Percentiles rank a stretch among this genome's conserved stretches.
Evolutionary conservation across 2,888 invertebrate genomes (phyloP).

Genomic region (Anorthoa munda): DNA sequence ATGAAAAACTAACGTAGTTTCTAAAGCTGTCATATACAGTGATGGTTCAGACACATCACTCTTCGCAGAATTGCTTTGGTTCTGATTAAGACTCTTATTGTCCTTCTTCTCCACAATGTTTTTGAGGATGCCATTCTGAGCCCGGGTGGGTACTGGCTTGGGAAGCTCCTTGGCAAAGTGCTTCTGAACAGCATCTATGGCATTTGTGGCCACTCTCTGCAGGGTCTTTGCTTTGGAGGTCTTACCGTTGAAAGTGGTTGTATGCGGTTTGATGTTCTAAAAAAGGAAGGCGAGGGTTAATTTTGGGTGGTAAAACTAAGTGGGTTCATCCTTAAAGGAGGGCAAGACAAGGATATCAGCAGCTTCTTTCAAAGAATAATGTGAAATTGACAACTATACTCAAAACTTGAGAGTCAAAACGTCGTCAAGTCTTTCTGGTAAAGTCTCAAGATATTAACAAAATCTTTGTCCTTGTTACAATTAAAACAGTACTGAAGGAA

Average conservation of each 20-base stretch:
- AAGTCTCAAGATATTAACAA: neutral
- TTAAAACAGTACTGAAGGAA: neutral
- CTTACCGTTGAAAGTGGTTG: constrained; percentile 79
- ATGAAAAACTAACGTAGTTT: constrained; percentile 92
- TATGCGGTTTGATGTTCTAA: constrained; percentile 84
- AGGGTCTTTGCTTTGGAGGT: constrained; percentile 87
- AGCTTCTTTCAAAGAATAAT: neutral
- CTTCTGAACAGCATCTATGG: constrained; percentile 84
- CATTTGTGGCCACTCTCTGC: constrained; percentile 83
- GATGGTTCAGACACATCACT: constrained; percentile 95
- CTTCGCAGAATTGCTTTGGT: constrained; percentile 82
- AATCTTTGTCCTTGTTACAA: neutral
- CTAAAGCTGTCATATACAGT: constrained; percentile 94
- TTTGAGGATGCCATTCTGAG: constrained; percentile 87
- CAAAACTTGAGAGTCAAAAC: neutral
- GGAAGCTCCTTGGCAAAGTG: constrained; percentile 84
- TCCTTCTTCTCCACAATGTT: constrained; percentile 81
- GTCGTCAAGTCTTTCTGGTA: neutral
- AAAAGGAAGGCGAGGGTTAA: constrained; percentile 61
- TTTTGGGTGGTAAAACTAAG: neutral
- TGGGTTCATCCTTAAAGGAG: neutral
- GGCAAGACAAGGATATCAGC: neutral
- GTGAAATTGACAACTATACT: neutral
- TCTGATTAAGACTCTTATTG: constrained; percentile 74
- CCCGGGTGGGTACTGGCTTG: constrained; percentile 79